These are phyloP conservation scores for Platysteira castanea DNA, from an alignment of 2,113 vertebrate species.

Conservation along the genomic window DNA sequence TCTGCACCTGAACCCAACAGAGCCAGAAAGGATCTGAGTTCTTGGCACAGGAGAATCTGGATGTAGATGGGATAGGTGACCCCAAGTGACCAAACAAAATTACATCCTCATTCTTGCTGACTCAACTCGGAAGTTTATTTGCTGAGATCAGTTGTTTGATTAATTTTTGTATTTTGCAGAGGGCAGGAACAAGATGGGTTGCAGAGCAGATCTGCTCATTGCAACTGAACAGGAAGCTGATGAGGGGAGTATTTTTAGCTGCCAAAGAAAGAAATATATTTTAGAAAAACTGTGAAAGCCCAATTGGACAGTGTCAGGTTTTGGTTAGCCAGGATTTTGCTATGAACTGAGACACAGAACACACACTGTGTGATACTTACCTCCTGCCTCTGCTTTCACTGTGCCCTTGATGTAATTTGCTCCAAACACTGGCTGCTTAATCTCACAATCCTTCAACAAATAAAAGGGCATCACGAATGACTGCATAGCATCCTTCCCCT, in stretches of 20 bases:
- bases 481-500: constrained; percentile 87
- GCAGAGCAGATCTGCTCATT: not conserved
- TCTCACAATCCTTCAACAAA: constrained; percentile 92
- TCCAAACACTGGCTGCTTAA: constrained; percentile 95
- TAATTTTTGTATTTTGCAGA: not conserved
- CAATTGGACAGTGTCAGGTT: not conserved
- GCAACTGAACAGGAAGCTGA: not conserved
- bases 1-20: not conserved
- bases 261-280: not conserved
- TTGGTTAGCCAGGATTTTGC: not conserved
- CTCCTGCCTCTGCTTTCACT: constrained; percentile 87
- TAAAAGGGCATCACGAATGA: constrained; percentile 99
- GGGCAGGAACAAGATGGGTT: not conserved
- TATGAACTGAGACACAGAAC: not conserved
- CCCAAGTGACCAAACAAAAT: not conserved
- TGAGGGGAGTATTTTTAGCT: not conserved
- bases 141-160: not conserved
- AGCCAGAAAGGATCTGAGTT: not conserved
- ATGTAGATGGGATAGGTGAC: not conserved
- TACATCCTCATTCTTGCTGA: not conserved
- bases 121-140: not conserved
- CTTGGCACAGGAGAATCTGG: not conserved
- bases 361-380: constrained; percentile 49
- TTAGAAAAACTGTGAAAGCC: not conserved
- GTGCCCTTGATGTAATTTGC: constrained; percentile 94